Percentiles rank a stretch among this genome's conserved stretches.
Conservation (phyloP, 2,888 invertebrate species). For the Hofmannophila pseudospretella region DNA sequence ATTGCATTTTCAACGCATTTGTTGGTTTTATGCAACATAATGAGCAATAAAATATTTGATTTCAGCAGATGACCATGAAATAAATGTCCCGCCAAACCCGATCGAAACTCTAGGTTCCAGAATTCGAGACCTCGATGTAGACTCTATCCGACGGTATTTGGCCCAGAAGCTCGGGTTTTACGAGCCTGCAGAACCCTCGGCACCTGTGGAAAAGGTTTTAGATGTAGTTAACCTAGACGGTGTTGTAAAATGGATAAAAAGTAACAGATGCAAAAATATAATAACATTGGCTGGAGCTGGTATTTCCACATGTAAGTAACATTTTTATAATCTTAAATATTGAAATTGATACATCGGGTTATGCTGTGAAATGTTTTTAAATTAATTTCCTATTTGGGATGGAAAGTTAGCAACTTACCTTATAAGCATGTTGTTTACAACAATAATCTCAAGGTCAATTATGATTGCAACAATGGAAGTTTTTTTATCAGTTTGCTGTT, state of each 20-base stretch:
- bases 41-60: slow-evolving; percentile 9
- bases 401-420: no score
- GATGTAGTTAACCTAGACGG: slow-evolving; percentile 86
- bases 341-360: no score
- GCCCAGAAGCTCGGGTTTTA: slow-evolving; percentile 80
- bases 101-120: slow-evolving; percentile 50
- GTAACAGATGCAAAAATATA: slow-evolving; percentile 87
- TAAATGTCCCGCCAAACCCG: slow-evolving; percentile 53
- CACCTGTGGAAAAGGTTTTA: slow-evolving; percentile 70
- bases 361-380: no score
- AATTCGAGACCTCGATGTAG: slow-evolving; percentile 75
- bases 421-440: slow-evolving; percentile 28
- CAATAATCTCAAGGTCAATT: slow-evolving; percentile 11
- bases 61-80: slow-evolving; percentile 51
- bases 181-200: slow-evolving; percentile 55
- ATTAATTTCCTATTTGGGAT: no score
- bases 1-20: not conserved
- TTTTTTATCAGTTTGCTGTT: slow-evolving; percentile 6
- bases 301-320: slow-evolving; percentile 92
- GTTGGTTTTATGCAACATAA: not conserved
- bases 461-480: slow-evolving; percentile 2
- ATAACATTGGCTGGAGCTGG: slow-evolving; percentile 98
- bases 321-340: slow-evolving; percentile 1
- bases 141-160: slow-evolving; percentile 81
- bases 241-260: slow-evolving; percentile 87